Evolutionary conservation across 2,888 invertebrate genomes (phyloP).

Genomic region (Nemapogon koenigi): DNA sequence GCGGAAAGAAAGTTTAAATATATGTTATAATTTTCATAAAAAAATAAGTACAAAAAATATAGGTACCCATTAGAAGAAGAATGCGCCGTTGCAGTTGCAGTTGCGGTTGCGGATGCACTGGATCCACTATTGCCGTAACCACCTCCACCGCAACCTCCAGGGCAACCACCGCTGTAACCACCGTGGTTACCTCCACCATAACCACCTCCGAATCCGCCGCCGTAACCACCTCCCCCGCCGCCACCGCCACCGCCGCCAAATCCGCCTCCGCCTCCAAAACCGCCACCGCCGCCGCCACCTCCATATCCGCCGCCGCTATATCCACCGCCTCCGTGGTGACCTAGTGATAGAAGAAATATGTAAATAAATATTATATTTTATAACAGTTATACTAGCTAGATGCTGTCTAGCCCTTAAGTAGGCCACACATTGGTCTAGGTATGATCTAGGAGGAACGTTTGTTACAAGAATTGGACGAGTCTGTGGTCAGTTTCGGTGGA

Average conservation of each 20-base stretch:
- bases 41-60: no score
- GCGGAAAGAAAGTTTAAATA: no score
- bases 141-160: slow-evolving; percentile 14
- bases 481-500: no score
- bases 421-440: no score
- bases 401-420: no score
- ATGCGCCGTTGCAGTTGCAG: slow-evolving; percentile 24
- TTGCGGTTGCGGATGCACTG: slow-evolving; percentile 27
- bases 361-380: no score
- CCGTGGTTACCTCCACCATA: slow-evolving; percentile 15
- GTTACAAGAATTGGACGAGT: no score
- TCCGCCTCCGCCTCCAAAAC: slow-evolving; percentile 19
- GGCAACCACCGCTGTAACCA: slow-evolving; percentile 14
- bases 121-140: slow-evolving; percentile 11
- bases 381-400: no score
- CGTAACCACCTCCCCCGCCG: slow-evolving; percentile 16
- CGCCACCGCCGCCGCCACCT: slow-evolving; percentile 18
- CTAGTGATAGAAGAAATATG: no score
- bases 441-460: no score
- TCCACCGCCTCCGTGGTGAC: slow-evolving; percentile 14
- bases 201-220: slow-evolving; percentile 17
- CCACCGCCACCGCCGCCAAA: slow-evolving; percentile 18
- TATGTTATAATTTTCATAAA: no score
- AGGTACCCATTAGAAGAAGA: slow-evolving; percentile 10
- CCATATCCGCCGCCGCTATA: slow-evolving; percentile 18